These are phyloP conservation scores for Lycocerus yunnanus DNA, from an alignment of 2,888 invertebrate genomes.

Conservation along the genomic window DNA sequence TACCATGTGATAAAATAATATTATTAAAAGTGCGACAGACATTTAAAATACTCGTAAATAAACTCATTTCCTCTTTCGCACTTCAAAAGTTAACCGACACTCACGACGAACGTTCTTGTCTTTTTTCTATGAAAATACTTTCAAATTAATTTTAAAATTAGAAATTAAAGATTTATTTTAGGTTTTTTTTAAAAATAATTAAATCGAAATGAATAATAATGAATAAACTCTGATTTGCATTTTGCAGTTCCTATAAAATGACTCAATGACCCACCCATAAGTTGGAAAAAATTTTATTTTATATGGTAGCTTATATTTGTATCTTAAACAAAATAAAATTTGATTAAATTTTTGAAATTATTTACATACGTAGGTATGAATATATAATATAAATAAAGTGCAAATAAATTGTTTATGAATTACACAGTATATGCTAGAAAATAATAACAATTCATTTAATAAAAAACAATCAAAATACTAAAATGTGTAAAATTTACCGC, in stretches of 20 bases:
- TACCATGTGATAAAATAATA: neutral
- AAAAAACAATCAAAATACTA: neutral
- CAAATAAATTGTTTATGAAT: neutral
- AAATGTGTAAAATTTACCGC: neutral
- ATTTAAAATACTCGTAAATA: neutral
- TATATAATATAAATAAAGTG: neutral
- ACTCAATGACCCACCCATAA: no score
- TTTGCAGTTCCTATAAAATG: neutral
- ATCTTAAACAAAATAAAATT: neutral
- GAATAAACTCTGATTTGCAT: neutral
- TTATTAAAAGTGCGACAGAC: neutral
- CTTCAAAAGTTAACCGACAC: neutral
- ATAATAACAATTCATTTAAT: neutral
- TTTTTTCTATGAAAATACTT: neutral
- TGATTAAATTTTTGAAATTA: neutral
- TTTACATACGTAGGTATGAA: neutral
- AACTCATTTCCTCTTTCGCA: neutral
- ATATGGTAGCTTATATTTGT: neutral
- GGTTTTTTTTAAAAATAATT: neutral
- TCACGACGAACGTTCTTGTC: neutral
- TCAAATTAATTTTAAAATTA: neutral
- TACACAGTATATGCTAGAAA: neutral
- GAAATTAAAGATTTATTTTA: neutral
- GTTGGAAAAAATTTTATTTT: no score
- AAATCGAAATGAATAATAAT: neutral